These are phyloP conservation scores for Pinctada fucata DNA, from an alignment of 2,888 invertebrate genomes.

Conservation along the genomic window DNA sequence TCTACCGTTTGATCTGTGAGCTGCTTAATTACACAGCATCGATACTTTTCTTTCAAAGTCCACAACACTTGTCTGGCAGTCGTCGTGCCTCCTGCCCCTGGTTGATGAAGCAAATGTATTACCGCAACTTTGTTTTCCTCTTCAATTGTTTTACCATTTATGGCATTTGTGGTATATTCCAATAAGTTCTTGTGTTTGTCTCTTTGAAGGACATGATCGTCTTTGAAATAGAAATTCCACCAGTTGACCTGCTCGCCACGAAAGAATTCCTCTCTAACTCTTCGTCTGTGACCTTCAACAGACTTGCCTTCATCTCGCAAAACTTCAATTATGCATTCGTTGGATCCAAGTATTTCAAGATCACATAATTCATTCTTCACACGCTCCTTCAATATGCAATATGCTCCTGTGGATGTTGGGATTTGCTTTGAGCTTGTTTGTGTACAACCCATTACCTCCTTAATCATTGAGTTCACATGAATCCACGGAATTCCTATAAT, in stretches of 20 bases:
- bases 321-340: slow-evolving; percentile 9
- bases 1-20: slow-evolving; percentile 57
- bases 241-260: slow-evolving; percentile 58
- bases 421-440: slow-evolving; percentile 30
- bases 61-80: slow-evolving; percentile 62
- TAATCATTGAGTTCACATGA: slow-evolving; percentile 48
- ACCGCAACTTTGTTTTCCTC: slow-evolving; percentile 49
- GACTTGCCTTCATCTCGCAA: neutral
- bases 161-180: slow-evolving; percentile 31
- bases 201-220: slow-evolving; percentile 54
- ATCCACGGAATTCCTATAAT: slow-evolving; percentile 61
- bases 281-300: slow-evolving; percentile 25
- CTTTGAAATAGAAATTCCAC: slow-evolving; percentile 61
- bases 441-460: slow-evolving; percentile 26
- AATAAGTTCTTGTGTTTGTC: slow-evolving; percentile 41
- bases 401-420: slow-evolving; percentile 54
- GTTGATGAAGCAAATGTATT: slow-evolving; percentile 60
- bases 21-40: slow-evolving; percentile 58
- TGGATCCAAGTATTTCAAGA: slow-evolving; percentile 29
- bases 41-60: slow-evolving; percentile 51
- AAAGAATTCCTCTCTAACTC: slow-evolving; percentile 51
- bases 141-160: slow-evolving; percentile 37
- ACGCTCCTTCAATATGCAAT: slow-evolving; percentile 50
- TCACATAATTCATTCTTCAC: slow-evolving; percentile 38
- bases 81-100: slow-evolving; percentile 66